Conservation (phyloP, 2,888 invertebrate species). For the Philereme transversata region DNA sequence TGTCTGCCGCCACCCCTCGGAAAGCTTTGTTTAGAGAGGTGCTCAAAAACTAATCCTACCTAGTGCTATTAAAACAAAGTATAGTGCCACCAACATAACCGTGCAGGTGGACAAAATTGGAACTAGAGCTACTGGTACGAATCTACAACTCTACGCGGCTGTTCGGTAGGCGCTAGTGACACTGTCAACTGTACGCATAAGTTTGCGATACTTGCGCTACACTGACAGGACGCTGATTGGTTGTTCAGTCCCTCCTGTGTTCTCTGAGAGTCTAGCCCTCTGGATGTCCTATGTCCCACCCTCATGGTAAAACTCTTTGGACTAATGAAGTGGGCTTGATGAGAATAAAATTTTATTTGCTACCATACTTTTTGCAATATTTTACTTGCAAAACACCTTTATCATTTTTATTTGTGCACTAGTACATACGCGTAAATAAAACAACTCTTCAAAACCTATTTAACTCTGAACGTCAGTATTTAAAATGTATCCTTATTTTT, state of each 20-base stretch:
- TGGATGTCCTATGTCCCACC: slow-evolving; percentile 13
- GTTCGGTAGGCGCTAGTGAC: too few species aligned
- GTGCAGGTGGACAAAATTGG: too few species aligned
- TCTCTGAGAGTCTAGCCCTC: slow-evolving; percentile 16
- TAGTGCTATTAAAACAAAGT: slow-evolving; percentile 79
- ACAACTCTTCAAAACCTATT: too few species aligned
- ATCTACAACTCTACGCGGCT: too few species aligned
- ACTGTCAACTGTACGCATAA: too few species aligned
- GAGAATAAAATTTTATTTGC: not conserved
- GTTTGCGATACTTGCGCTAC: slow-evolving; percentile 40
- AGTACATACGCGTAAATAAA: too few species aligned
- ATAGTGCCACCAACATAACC: slow-evolving; percentile 14
- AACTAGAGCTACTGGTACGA: too few species aligned
- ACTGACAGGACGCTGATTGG: slow-evolving; percentile 69
- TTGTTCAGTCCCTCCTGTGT: slow-evolving; percentile 51
- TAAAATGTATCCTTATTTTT: not conserved
- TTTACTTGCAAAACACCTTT: too few species aligned
- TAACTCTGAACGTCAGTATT: too few species aligned
- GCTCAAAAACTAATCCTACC: slow-evolving; percentile 79
- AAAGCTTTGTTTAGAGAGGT: slow-evolving; percentile 70
- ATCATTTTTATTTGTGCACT: too few species aligned
- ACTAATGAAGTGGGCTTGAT: slow-evolving; percentile 17
- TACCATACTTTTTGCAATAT: not conserved
- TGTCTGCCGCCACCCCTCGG: slow-evolving; percentile 59
- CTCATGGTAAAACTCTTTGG: slow-evolving; percentile 18